These are phyloP conservation scores for Glaucopsyche alexis DNA, from an alignment of 2,888 invertebrate species.

Conservation along the genomic window DNA sequence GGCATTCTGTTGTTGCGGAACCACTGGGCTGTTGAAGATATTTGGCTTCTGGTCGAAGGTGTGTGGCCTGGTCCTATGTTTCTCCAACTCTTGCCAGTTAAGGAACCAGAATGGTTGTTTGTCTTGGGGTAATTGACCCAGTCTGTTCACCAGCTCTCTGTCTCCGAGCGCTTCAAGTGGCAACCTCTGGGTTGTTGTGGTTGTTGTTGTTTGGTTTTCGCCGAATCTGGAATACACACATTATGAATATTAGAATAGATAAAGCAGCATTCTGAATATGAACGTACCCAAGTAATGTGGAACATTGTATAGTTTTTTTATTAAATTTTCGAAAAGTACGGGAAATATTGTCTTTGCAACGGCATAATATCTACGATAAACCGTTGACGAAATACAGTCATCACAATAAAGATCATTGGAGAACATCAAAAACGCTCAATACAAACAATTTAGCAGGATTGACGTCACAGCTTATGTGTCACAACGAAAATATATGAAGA, in stretches of 20 bases:
- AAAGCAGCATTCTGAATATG: background rate
- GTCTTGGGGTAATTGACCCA: constrained; percentile 80
- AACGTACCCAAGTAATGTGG: too few relatives aligned
- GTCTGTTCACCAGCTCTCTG: constrained; percentile 73
- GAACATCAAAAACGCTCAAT: too few relatives aligned
- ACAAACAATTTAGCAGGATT: too few relatives aligned
- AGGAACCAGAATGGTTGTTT: constrained; percentile 85
- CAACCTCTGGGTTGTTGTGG: constrained; percentile 61
- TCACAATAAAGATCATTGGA: too few relatives aligned
- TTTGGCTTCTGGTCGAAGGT: constrained; percentile 51
- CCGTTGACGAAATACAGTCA: too few relatives aligned
- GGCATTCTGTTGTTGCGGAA: background rate
- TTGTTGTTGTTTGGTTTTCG: constrained; percentile 35
- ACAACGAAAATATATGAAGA: too few relatives aligned
- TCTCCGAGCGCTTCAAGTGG: constrained; percentile 85
- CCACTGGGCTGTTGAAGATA: constrained; percentile 44
- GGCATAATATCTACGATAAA: too few relatives aligned
- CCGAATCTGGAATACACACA: constrained; percentile 50
- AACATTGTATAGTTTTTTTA: too few relatives aligned
- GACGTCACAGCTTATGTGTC: too few relatives aligned
- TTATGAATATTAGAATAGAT: background rate
- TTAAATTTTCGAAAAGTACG: too few relatives aligned
- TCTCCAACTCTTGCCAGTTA: constrained; percentile 83
- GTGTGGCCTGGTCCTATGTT: constrained; percentile 61
- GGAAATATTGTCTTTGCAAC: too few relatives aligned